A percentile compares a stretch with the other conserved stretches of the same genome.
These are phyloP conservation scores for Platalea minor DNA, from an alignment of 2,797 vertebrate genomes.

Conservation along the genomic window DNA sequence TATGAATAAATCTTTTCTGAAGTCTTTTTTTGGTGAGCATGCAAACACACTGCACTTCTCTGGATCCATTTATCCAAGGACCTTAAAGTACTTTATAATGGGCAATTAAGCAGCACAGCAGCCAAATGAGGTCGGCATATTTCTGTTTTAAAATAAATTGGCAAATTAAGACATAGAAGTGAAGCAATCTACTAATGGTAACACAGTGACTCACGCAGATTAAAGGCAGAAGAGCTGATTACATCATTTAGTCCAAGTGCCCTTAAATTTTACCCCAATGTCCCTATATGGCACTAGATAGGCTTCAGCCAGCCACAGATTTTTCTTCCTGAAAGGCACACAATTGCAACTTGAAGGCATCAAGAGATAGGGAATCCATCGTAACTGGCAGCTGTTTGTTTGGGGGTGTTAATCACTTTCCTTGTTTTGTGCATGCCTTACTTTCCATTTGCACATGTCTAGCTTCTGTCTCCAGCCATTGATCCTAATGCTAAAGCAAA, in stretches of 20 bases:
- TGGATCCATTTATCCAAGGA: not conserved
- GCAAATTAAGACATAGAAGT: not conserved
- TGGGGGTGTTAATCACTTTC: not conserved
- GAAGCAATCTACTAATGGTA: not conserved
- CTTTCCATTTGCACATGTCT: not conserved
- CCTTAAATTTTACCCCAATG: not conserved
- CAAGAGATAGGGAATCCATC: not conserved
- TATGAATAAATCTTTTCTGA: not conserved
- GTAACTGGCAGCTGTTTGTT: not conserved
- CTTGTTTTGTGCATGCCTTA: not conserved
- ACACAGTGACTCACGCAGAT: slow-evolving; percentile 7
- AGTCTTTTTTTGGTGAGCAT: not conserved
- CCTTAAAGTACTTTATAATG: not conserved
- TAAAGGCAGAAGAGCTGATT: not conserved
- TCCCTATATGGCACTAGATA: not conserved
- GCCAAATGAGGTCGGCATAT: not conserved
- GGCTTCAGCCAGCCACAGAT: not conserved
- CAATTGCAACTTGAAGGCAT: not conserved
- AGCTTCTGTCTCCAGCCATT: not conserved
- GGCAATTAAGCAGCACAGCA: not conserved
- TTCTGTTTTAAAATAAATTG: slow-evolving; percentile 18
- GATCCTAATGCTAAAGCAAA: not conserved
- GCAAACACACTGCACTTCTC: not conserved
- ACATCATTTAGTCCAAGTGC: not conserved
- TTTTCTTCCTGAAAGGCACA: not conserved